Evolutionary conservation across 1,140 invertebrate genomes (phyloP).

Genomic region (Leptinotarsa undecemlineata): DNA sequence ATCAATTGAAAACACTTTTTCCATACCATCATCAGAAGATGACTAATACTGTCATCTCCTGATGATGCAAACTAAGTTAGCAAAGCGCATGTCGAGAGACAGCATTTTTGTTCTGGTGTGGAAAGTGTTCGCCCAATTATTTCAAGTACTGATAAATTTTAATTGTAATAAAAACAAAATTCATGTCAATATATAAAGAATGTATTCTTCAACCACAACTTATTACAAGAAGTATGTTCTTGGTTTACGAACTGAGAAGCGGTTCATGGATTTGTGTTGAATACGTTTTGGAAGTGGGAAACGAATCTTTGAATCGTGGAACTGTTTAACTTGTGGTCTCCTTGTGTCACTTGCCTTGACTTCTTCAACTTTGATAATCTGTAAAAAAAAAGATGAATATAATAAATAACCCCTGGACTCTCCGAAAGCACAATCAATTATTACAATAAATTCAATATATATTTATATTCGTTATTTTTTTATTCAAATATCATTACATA

Average conservation of each 20-base stretch:
- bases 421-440: no score
- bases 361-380: constrained; percentile 96
- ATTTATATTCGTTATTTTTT: neutral
- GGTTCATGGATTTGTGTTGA: constrained; percentile 76
- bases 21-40: no score
- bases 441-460: no score
- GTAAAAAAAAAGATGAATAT: constrained; percentile 48
- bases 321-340: constrained; percentile 94
- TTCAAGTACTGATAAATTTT: no score
- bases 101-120: no score
- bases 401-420: no score
- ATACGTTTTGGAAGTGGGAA: constrained; percentile 97
- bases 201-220: constrained; percentile 27
- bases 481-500: neutral
- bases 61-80: no score
- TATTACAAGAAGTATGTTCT: constrained; percentile 90
- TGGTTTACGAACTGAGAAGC: constrained; percentile 87
- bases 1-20: no score
- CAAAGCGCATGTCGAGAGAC: no score
- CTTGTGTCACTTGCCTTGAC: constrained; percentile 87
- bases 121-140: no score
- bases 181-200: constrained; percentile 10
- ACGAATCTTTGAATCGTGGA: constrained; percentile 94
- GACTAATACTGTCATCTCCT: no score
- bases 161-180: neutral